Conservation (phyloP, 35 echinoderm and acorn worm species). For the Lytechinus pictus region DNA sequence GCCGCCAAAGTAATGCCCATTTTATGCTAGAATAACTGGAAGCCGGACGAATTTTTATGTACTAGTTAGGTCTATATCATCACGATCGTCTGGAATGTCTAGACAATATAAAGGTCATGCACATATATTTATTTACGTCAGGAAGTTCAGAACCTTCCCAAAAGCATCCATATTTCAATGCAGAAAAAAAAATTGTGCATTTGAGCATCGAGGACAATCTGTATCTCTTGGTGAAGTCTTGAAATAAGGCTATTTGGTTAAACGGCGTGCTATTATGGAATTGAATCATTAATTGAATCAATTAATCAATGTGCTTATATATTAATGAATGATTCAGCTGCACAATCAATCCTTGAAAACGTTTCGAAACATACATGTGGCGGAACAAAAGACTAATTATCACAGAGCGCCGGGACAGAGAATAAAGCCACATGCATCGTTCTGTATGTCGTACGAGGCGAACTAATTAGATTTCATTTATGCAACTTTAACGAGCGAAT, state of each 20-base stretch:
- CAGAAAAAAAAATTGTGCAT: neutral
- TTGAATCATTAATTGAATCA: constrained; percentile 7
- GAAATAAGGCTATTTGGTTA: neutral
- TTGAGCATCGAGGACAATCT: neutral
- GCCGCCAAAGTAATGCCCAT: neutral
- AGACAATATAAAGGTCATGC: neutral
- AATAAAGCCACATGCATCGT: neutral
- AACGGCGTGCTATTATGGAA: neutral
- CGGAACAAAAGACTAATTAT: neutral
- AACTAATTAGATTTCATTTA: neutral
- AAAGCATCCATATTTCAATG: neutral
- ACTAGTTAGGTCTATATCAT: neutral
- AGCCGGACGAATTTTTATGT: neutral
- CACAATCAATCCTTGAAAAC: neutral
- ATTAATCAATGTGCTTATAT: neutral
- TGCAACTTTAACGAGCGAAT: neutral
- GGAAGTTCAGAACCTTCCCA: neutral
- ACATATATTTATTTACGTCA: neutral
- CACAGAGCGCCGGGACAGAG: neutral
- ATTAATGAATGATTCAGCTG: neutral
- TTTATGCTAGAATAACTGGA: neutral
- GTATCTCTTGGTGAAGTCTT: neutral
- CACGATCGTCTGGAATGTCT: neutral
- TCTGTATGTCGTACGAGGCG: neutral
- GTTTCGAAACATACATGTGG: neutral